phyloP scores from a whole-genome alignment of 2,888 invertebrate species.

The Amiota communis region DNA sequence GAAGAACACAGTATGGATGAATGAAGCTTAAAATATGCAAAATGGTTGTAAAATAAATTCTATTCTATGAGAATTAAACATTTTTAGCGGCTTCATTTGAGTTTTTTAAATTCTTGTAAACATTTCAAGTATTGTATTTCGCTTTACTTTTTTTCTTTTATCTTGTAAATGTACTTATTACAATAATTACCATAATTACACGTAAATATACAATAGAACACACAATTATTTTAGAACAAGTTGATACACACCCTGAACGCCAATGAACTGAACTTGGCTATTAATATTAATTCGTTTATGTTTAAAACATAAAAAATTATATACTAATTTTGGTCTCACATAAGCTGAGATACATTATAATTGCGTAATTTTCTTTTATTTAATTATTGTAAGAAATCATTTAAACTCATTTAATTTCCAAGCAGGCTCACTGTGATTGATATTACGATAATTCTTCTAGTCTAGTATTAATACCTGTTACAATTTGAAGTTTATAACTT shows the following conservation, averaged over 20 bases:
- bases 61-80: neutral
- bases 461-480: too few species aligned
- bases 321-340: too few species aligned
- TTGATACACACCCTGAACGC: conserved; percentile 18
- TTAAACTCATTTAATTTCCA: too few species aligned
- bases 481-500: too few species aligned
- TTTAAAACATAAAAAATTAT: too few species aligned
- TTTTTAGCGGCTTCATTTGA: neutral
- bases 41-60: conserved; percentile 10
- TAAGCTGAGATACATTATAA: too few species aligned
- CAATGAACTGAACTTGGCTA: neutral
- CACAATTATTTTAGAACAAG: conserved; percentile 6
- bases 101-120: neutral
- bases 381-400: too few species aligned
- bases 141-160: neutral
- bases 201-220: conserved; percentile 7
- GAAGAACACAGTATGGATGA: neutral
- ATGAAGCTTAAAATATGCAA: conserved; percentile 22
- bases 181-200: conserved; percentile 19
- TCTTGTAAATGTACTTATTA: neutral
- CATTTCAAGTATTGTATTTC: neutral
- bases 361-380: too few species aligned
- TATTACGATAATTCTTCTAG: too few species aligned
- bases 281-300: too few species aligned
- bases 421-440: too few species aligned